phyloP scores from a whole-genome alignment of 2,888 invertebrate species.

The Osedax fenrisi region DNA sequence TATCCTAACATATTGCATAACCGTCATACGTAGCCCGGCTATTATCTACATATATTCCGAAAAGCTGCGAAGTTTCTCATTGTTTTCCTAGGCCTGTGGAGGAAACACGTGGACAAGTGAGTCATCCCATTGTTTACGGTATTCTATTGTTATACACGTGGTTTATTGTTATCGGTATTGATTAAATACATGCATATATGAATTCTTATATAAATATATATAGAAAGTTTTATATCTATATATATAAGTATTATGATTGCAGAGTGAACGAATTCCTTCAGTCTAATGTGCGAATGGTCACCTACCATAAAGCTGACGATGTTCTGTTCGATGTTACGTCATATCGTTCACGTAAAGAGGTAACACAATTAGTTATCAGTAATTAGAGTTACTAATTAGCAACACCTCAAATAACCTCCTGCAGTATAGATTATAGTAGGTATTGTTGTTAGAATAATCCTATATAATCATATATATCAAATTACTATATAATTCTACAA shows the following conservation, averaged over 20 bases:
- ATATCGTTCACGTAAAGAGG: too few relatives aligned
- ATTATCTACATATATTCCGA: constrained; percentile 10
- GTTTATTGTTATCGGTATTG: neutral
- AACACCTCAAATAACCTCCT: too few relatives aligned
- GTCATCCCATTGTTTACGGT: too few relatives aligned
- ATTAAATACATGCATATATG: neutral
- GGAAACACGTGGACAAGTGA: constrained; percentile 17
- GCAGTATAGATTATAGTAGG: too few relatives aligned
- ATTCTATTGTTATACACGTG: too few relatives aligned
- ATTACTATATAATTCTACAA: too few relatives aligned
- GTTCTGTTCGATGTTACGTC: constrained; percentile 42
- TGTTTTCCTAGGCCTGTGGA: constrained; percentile 26
- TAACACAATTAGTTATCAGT: too few relatives aligned
- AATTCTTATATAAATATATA: neutral
- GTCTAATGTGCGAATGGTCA: constrained; percentile 26
- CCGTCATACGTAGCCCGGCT: constrained; percentile 2
- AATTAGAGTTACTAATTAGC: too few relatives aligned
- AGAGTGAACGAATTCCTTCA: constrained; percentile 31
- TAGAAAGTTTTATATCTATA: too few relatives aligned
- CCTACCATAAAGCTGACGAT: constrained; percentile 33
- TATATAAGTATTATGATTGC: neutral
- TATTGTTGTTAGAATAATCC: too few relatives aligned
- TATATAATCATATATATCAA: too few relatives aligned
- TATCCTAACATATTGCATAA: too few relatives aligned
- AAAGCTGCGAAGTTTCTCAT: constrained; percentile 20